A percentile compares a stretch with the other conserved stretches of the same genome.
Evolutionary conservation across 1,140 invertebrate genomes (phyloP).

Genomic region (Magallana ariakensis): DNA sequence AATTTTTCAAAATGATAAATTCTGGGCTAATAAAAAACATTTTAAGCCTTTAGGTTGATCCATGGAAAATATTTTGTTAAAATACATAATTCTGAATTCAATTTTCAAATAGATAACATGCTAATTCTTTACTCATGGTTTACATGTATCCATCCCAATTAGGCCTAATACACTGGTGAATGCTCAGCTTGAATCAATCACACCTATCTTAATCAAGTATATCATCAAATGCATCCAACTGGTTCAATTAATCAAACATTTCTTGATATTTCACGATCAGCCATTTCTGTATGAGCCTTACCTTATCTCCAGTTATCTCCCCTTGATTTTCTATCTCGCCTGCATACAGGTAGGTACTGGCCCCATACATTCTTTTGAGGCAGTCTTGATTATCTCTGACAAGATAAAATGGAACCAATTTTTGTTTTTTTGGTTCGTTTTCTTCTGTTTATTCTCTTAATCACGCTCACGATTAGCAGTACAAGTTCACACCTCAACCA

Average conservation of each 20-base stretch:
- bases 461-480: not conserved
- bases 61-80: no score
- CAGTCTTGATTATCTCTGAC: constrained; percentile 16
- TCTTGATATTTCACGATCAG: not conserved
- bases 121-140: no score
- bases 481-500: constrained; percentile 22
- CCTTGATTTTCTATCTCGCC: constrained; percentile 6
- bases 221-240: not conserved
- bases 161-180: no score
- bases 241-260: constrained; percentile 25
- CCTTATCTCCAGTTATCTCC: constrained; percentile 12
- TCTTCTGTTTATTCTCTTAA: constrained; percentile 31
- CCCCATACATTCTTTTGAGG: not conserved
- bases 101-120: no score
- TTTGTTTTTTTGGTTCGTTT: not conserved
- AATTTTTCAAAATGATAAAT: no score
- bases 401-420: constrained; percentile 17
- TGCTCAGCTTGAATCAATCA: no score
- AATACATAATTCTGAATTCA: no score
- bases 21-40: no score
- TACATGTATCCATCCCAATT: no score
- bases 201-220: no score
- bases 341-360: constrained; percentile 4
- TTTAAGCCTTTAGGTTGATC: no score
- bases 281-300: not conserved